These are phyloP conservation scores for Tipula helvola DNA, from an alignment of 2,888 invertebrate genomes.

Conservation along the genomic window DNA sequence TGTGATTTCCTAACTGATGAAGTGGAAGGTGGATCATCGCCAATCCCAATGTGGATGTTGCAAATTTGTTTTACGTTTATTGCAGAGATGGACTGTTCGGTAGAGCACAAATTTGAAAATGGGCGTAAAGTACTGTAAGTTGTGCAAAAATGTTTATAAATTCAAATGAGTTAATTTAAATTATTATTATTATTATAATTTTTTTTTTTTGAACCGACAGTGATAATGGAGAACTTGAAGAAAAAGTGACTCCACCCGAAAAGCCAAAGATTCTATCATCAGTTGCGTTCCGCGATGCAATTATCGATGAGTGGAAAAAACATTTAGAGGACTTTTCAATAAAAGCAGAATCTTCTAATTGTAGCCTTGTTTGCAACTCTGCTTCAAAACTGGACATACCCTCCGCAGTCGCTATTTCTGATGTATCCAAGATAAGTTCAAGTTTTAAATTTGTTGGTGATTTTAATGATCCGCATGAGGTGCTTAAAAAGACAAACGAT, in stretches of 20 bases:
- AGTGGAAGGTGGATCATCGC: slow-evolving; percentile 69
- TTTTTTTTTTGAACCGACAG: slow-evolving; percentile 15
- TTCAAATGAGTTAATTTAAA: neutral
- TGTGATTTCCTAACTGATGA: slow-evolving; percentile 74
- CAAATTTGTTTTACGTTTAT: slow-evolving; percentile 45
- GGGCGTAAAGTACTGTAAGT: slow-evolving; percentile 21
- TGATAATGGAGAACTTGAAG: slow-evolving; percentile 19
- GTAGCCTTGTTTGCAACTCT: neutral
- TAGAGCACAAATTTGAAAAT: slow-evolving; percentile 20
- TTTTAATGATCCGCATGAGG: slow-evolving; percentile 13
- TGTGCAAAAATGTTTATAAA: neutral
- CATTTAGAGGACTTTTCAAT: neutral
- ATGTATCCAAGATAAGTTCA: slow-evolving; percentile 13
- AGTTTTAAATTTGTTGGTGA: slow-evolving; percentile 15
- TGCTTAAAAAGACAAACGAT: slow-evolving; percentile 18
- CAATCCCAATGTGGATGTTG: slow-evolving; percentile 53
- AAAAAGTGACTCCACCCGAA: slow-evolving; percentile 15
- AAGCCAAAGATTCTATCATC: slow-evolving; percentile 20
- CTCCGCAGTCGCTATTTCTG: neutral
- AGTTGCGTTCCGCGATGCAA: slow-evolving; percentile 18
- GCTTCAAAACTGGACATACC: neutral
- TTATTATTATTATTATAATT: no score
- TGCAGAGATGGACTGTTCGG: slow-evolving; percentile 39
- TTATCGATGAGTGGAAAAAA: slow-evolving; percentile 16
- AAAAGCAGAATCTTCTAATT: neutral